Evolutionary conservation across 1,140 invertebrate species (phyloP), one percentile per base, ranked within the genome.

Genomic region (Hirudo medicinalis): DNA sequence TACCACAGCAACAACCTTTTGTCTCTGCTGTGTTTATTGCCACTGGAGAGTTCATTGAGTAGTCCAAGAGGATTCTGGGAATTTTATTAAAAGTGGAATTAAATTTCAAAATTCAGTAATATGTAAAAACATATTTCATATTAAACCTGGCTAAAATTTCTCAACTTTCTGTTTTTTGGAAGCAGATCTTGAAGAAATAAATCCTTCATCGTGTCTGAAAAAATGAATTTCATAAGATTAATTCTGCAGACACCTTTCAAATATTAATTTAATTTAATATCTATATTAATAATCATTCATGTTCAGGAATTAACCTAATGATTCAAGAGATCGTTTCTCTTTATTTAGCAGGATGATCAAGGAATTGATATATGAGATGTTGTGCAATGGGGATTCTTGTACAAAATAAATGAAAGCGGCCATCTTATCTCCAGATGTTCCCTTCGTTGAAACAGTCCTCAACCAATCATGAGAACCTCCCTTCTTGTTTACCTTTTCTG

Each of bases 351-450:
- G 88, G 67, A 84, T 85, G 20, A 95, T 84, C 1, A 96, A 79
- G 76, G 85, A 86, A 67, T 86, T 86, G 11, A 96, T 77, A 68
- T 87, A 86, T 25, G 82, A 77, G 9, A 95, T 78, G 80, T 90
- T 91, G 79, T 90, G 88, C 36, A 93, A 83, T 2, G 91, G 89
- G 76, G 89, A 89, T 76, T 94, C 88, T 84, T 94, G 89, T 71
- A 94, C 87, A 22, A 89, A 79, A 13, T 95, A 81, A 32, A 89
- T 89, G 66, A 87, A 86, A 2, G 92, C 92, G 40, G 92, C 91
- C 63, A 94, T 85, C 83, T 89, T 91, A 82, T 96, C 93, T 0
- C 86, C 85, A 1, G 88, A 85, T 11, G 91, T 92, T 66, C 92
- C 92, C 75, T 88, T 88, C 29, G 86, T 83, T 66, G 92, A 81